Evolutionary conservation across 2,797 vertebrate genomes (phyloP), one percentile per base, ranked within the genome.

Genomic region (Antennarius maculatus): DNA sequence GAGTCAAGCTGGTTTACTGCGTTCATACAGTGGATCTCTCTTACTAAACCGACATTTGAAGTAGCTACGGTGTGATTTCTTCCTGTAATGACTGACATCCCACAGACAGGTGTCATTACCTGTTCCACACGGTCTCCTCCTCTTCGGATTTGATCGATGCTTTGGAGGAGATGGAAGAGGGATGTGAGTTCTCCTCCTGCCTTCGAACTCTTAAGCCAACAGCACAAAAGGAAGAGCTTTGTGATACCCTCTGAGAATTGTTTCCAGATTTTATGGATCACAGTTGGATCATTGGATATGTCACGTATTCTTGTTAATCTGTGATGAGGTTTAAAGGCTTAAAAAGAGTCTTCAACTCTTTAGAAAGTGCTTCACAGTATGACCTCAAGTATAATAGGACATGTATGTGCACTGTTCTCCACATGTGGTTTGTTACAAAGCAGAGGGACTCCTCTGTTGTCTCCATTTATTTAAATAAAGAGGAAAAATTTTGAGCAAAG

Each of bases 231-330:
- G 76, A 70, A 69, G 51, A 43, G 63, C 68, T 67, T 51, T 31
- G 3, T 54, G 39, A 58, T 66, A 74, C 79, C 71, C 79, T 59
- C 18, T 18, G 50, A 66, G 55, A 81, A 81, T 71, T 47, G 61
- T 43, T 81, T 85, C 75, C 77, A 83, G 73, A 83, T 81, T 76
- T 79, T 8, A 6, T 31, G 67, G 71, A 61, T 87, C 69, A 46
- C 49, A n/a, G 49, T 54, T 6, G 68, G 75, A 81, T 86, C 67
- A 57, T 54, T 17, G 69, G 71, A 79, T 69, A 53, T 62, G 69
- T 84, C 60, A 27, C 67, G 58, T 68, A 52, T 62, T 76, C 68
- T 48, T 50, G 34, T 56, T 72, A 31, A 70, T 79, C 69, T 71
- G 54, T 66, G 37, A 5, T 54, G 56, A 74, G 71, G 77, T 74